Base-by-base conservation (phyloP, 2,113 vertebrate genomes). In the Tapirus terrestris region DNA sequence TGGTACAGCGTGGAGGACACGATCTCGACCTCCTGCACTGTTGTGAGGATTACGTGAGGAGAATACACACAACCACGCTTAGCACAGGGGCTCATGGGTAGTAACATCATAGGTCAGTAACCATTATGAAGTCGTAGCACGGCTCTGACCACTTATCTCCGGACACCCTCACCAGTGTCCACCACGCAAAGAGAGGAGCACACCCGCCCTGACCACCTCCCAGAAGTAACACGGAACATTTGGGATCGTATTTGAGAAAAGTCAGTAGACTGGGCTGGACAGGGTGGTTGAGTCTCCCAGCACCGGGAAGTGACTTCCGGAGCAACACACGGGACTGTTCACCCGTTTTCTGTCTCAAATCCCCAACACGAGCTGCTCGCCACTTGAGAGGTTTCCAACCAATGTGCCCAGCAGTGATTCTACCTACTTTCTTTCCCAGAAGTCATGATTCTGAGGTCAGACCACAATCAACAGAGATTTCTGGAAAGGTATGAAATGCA, bases 401-500 rank as follows among this genome's bases (percentile, higher is more conserved):
- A 48, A 67, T 5, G 80, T 70, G 68, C 60, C 5, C 36, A 23
- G 96, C 67, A 48, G 43, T 39, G 73, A 60, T 53, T 70, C 80
- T 92, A 82, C 56, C 70, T 58, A 33, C 67, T 95, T 85, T 81
- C 89, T 82, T 95, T 97, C 96, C 94, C 98, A 95, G 95, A 96
- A 98, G 72, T 80, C 67, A 67, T 56, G 92, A 72, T 88, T 97
- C 96, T 97, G 97, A 98, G 97, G 98, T 95, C 97, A 98, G 97
- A 98, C 97, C 97, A 98, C 97, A 98, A 93, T 58, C 94, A 96
- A 92, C 93, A 80, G 60, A 95, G 86, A 95, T 83, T 98, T 97
- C 97, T 98, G 97, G 96, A 97, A 98, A 98, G 97, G 97, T 97
- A 95, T 56, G 93, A 97, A 97, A 94, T 89, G 89, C 89, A 96